Base-by-base conservation (phyloP, 2,888 invertebrate genomes). In the Chrysotoxum bicinctum region DNA sequence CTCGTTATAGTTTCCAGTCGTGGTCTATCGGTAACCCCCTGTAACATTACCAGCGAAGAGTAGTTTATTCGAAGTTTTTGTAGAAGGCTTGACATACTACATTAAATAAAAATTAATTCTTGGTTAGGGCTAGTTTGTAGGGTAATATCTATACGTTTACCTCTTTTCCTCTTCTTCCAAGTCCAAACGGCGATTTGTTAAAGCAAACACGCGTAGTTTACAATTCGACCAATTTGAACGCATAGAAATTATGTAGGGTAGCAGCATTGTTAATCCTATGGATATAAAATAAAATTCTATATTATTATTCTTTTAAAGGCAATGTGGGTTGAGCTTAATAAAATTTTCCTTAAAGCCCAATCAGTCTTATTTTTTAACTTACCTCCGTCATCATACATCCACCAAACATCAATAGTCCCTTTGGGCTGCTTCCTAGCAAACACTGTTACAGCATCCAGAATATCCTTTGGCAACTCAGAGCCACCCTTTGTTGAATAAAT, bases 1-100 rank as follows among this genome's bases (percentile, higher is more conserved):
- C 95, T 94, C 80, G 94, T 92, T 89, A 94, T 94, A 8, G 97
- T 97, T 50, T 95, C 94, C 2, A 94, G 94, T 86, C 95, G 94
- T 0, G 98, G 98, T 88, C 95, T 94, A 85, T 97, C 96, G 37
- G 95, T 96, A 82, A 98, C 95, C 89, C 98, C 98, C 84, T 97
- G 95, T 76, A 99, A 96, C 94, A 99, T 98, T 76, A 95, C 96
- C 87, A 99, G 93, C 89, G 97, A 96, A 1, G 97, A 96, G 92
- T 97, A 99, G 91, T 98, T 96, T 88, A 99, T 97, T 12, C 99
- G 95, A 93, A 99, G 98, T 93, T 99, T 99, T 1, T 96, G 94
- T 88, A 99, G 93, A 70, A 99, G 93, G 89, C 97, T 96, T 3
- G 97, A 97, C 98, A 99, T 98, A 90, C 98, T 98, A 89, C 9